Base-by-base conservation (phyloP, 2,113 vertebrate species). In the Prionailurus bengalensis region DNA sequence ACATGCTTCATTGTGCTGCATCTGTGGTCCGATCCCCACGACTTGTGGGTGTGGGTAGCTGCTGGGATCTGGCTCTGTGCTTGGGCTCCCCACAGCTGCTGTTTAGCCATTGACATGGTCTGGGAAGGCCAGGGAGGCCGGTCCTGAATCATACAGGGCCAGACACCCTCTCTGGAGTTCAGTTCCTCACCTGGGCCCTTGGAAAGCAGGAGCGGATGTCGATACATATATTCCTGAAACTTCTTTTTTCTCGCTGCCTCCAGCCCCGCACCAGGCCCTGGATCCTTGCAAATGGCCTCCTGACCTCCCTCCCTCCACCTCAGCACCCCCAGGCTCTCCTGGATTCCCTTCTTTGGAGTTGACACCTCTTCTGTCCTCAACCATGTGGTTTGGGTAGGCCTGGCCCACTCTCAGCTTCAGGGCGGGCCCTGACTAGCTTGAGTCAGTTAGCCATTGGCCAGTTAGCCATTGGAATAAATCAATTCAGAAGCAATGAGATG, bases 241-340 rank as follows among this genome's bases (percentile, higher is more conserved):
- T 17, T 61, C 17, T 81, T 70, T 14, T 33, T 94, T 89, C 71
- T 95, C 1, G 1, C 51, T 55, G 81, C 12, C 19, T 31, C 19
- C 23, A 39, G 51, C 39, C 7, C 45, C n/a, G 9, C 1, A 1
- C 19, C 4, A 1, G 55, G 21, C 33, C 31, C 53, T 86, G 68
- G 23, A 42, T 80, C 25, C 19, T 1, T 0, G 4, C 31, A 9
- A 12, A 14, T 0, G 21, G 81, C 11, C 61, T 95, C 12, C 70
- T 63, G 48, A 36, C 27, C 19, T 15, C 27, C 31, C 0, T n/a
- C 6, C 7, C 21, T 4, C 1, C 1, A 0, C 2, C 5, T 53
- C 8, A 13, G 58, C 8, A 65, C 42, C 21, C 21, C n/a, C 6
- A 42, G 36, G 17, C 17, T 82, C 66, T 66, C 48, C 65, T 3